Evolutionary conservation across 2,888 invertebrate species (phyloP).

Genomic region (Orthosia incerta): DNA sequence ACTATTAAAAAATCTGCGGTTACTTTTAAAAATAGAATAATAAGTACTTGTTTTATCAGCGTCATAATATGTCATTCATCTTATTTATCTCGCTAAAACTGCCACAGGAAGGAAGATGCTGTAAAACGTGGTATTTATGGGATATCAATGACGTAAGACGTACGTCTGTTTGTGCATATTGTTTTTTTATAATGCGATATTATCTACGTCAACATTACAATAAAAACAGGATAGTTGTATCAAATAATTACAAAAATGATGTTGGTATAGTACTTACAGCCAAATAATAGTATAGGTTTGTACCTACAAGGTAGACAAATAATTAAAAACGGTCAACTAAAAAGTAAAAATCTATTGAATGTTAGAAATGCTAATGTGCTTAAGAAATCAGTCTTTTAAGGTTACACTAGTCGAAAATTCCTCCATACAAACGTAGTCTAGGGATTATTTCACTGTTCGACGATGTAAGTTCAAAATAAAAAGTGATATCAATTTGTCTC

Average conservation of each 20-base stretch:
- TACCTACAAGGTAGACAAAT: too few relatives aligned
- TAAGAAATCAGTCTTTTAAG: too few relatives aligned
- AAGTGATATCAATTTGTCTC: too few relatives aligned
- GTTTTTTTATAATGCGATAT: background rate
- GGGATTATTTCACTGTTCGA: too few relatives aligned
- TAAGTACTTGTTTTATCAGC: constrained; percentile 2
- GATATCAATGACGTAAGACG: constrained; percentile 31
- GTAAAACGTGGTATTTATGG: constrained; percentile 44
- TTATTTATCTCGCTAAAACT: constrained; percentile 15
- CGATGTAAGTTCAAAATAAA: too few relatives aligned
- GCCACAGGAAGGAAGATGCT: constrained; percentile 23
- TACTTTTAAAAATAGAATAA: background rate
- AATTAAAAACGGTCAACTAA: background rate
- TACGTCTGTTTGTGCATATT: constrained; percentile 22
- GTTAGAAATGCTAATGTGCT: background rate
- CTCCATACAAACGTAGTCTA: too few relatives aligned
- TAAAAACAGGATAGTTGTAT: constrained; percentile 13
- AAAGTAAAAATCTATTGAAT: background rate
- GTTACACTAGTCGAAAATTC: too few relatives aligned
- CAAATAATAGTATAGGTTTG: too few relatives aligned
- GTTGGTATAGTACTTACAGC: background rate
- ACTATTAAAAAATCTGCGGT: constrained; percentile 1
- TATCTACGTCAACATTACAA: constrained; percentile 30
- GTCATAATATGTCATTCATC: constrained; percentile 8
- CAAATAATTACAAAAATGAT: constrained; percentile 5